These are phyloP conservation scores for Sebastes kiyomatsui DNA, from an alignment of 2,797 vertebrate genomes.

Conservation along the genomic window DNA sequence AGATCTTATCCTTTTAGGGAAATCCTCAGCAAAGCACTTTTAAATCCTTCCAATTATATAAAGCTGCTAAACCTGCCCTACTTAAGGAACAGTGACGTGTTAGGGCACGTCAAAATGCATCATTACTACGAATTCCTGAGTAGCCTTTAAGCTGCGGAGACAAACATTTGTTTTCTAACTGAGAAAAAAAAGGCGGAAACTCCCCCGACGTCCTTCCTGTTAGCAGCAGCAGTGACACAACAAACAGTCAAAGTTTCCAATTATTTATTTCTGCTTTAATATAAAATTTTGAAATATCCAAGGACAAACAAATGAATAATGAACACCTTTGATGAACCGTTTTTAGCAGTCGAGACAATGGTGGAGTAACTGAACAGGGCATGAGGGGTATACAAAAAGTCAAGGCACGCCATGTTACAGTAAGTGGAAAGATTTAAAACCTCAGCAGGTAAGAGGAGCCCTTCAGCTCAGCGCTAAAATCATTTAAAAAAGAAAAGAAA, in stretches of 20 bases:
- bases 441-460: constrained; percentile 45
- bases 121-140: background rate
- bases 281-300: constrained; percentile 78
- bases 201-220: background rate
- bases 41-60: constrained; percentile 16
- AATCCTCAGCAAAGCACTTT: constrained; percentile 20
- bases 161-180: background rate
- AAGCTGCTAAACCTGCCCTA: constrained; percentile 9
- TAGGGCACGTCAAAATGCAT: background rate
- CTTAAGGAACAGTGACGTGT: background rate
- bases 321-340: constrained; percentile 15
- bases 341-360: constrained; percentile 38
- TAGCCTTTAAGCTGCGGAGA: background rate
- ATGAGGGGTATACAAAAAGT: constrained; percentile 47
- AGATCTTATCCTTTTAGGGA: constrained; percentile 14
- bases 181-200: background rate
- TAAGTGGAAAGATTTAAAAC: constrained; percentile 50
- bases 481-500: background rate
- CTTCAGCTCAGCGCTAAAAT: constrained; percentile 59
- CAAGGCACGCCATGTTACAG: constrained; percentile 76
- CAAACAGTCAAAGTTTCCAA: constrained; percentile 32
- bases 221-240: background rate
- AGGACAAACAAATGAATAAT: constrained; percentile 55
- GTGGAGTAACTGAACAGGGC: constrained; percentile 57
- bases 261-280: constrained; percentile 80